phyloP scores from a whole-genome alignment of 2,888 invertebrate genomes.

The Pantelozetes paolii region DNA sequence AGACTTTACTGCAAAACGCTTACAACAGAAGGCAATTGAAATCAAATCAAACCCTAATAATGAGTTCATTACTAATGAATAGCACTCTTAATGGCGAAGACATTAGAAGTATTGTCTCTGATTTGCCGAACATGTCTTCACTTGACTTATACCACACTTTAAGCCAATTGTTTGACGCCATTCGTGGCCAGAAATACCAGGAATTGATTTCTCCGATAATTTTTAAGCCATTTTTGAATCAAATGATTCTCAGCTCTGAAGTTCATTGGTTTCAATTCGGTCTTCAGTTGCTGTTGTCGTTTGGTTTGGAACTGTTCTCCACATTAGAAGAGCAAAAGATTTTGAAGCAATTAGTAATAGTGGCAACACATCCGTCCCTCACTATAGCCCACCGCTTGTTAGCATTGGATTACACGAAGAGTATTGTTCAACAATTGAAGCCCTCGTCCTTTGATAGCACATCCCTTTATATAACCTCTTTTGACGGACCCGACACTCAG shows the following conservation, averaged over 20 bases:
- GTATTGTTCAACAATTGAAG: constrained; percentile 32
- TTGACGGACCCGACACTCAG: constrained; percentile 47
- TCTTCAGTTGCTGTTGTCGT: constrained; percentile 40
- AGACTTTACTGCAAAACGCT: constrained; percentile 21
- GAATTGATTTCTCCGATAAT: constrained; percentile 35
- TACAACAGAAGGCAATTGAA: constrained; percentile 11
- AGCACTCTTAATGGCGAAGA: neutral
- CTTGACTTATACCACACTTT: constrained; percentile 27
- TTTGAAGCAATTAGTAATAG: constrained; percentile 43
- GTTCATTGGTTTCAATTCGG: constrained; percentile 45
- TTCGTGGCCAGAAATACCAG: neutral
- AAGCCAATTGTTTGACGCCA: neutral
- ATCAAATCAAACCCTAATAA: constrained; percentile 22
- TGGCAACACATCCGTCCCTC: constrained; percentile 45
- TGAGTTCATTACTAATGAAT: constrained; percentile 4
- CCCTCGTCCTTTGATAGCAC: constrained; percentile 12
- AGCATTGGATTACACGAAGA: constrained; percentile 43
- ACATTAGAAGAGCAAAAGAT: constrained; percentile 44
- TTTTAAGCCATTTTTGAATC: constrained; percentile 42
- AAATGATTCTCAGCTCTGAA: constrained; percentile 43
- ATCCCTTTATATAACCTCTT: constrained; percentile 22
- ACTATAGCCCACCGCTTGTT: constrained; percentile 44
- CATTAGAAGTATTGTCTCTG: neutral
- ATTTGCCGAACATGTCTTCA: neutral
- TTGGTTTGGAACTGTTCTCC: constrained; percentile 44